Evolutionary conservation across 2,797 vertebrate genomes (phyloP).

Genomic region (Hemibagrus guttatus): DNA sequence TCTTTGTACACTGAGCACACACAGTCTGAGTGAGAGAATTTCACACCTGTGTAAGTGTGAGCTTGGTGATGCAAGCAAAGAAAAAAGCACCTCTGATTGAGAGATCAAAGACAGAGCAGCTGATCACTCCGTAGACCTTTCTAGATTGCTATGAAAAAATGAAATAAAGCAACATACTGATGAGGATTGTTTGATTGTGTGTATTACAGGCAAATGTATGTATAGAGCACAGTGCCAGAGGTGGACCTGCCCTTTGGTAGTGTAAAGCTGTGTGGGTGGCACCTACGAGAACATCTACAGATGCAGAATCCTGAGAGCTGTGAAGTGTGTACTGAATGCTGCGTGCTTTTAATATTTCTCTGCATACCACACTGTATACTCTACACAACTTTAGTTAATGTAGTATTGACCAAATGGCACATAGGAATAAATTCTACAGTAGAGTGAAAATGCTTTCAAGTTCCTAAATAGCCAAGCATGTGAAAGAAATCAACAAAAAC

Average conservation of each 20-base stretch:
- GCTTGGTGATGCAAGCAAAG: slow-evolving; percentile 46
- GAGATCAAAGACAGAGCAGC: slow-evolving; percentile 67
- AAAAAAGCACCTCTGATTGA: slow-evolving; percentile 59
- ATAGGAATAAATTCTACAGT: neutral
- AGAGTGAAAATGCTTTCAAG: neutral
- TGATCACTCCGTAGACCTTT: slow-evolving; percentile 54
- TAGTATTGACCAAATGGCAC: neutral
- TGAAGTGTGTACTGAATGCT: neutral
- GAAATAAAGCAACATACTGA: neutral
- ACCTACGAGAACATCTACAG: neutral
- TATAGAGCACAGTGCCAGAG: neutral
- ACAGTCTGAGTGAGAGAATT: slow-evolving; percentile 48
- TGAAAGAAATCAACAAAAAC: neutral
- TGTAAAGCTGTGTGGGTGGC: slow-evolving; percentile 24
- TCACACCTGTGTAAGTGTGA: slow-evolving; percentile 61
- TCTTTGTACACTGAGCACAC: slow-evolving; percentile 61
- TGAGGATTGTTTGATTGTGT: neutral
- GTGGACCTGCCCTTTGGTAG: neutral
- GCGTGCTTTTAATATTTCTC: neutral
- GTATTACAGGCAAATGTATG: neutral
- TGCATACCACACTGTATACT: neutral
- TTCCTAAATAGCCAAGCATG: neutral
- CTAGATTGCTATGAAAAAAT: neutral
- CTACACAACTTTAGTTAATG: neutral
- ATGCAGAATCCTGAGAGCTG: neutral